These are phyloP conservation scores for Diachasmimorpha longicaudata DNA, from an alignment of 1,140 invertebrate species.

Conservation along the genomic window DNA sequence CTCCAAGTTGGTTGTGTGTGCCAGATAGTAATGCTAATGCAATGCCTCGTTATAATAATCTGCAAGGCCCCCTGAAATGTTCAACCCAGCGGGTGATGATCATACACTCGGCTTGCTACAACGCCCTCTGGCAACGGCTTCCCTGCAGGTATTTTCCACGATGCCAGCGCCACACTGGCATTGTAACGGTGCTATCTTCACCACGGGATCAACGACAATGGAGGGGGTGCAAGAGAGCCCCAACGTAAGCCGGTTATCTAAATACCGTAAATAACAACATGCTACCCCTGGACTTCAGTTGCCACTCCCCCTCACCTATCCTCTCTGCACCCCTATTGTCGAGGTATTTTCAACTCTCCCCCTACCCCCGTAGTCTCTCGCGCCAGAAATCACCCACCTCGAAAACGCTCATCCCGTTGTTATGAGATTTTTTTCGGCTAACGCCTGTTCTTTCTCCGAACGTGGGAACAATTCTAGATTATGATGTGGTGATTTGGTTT, in stretches of 20 bases:
- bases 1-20: slow-evolving; percentile 6
- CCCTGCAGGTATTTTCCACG: slow-evolving; percentile 11
- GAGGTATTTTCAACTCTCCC: not conserved
- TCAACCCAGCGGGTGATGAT: not conserved
- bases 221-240: slow-evolving; percentile 46
- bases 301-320: slow-evolving; percentile 23
- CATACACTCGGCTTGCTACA: not conserved
- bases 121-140: not conserved
- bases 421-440: not conserved
- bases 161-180: slow-evolving; percentile 18
- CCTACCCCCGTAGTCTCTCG: not conserved
- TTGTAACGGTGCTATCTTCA: slow-evolving; percentile 30
- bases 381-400: not conserved
- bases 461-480: not conserved
- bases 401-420: not conserved
- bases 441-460: not conserved
- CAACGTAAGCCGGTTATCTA: slow-evolving; percentile 61
- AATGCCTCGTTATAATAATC: slow-evolving; percentile 41
- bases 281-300: slow-evolving; percentile 29
- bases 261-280: slow-evolving; percentile 63
- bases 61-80: slow-evolving; percentile 13
- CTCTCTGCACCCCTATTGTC: slow-evolving; percentile 10
- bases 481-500: no score
- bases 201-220: slow-evolving; percentile 52
- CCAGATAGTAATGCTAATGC: slow-evolving; percentile 40